phyloP scores from a whole-genome alignment of 2,797 vertebrate genomes.

The Leptoclinus maculatus region DNA sequence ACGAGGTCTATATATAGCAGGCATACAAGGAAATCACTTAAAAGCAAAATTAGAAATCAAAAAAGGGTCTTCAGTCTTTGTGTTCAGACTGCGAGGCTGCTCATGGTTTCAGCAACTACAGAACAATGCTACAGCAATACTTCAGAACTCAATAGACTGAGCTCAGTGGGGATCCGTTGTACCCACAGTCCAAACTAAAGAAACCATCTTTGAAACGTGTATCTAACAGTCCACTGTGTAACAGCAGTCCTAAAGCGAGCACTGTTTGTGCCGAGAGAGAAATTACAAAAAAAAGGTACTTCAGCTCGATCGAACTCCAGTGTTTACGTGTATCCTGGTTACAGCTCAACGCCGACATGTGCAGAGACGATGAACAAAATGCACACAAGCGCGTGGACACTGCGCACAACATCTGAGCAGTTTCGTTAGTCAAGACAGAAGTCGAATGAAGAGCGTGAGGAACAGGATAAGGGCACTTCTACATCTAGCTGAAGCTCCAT shows the following conservation, averaged over 20 bases:
- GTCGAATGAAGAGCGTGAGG: constrained; percentile 64
- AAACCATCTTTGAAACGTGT: constrained; percentile 41
- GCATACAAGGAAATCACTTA: constrained; percentile 68
- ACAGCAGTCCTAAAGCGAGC: constrained; percentile 75
- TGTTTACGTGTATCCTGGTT: constrained; percentile 66
- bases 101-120: constrained; percentile 58
- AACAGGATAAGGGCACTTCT: constrained; percentile 86
- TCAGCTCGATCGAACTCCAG: constrained; percentile 77
- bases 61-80: constrained; percentile 60
- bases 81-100: constrained; percentile 42
- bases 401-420: constrained; percentile 30
- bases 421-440: constrained; percentile 25
- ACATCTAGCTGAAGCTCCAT: constrained; percentile 77
- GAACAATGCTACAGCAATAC: constrained; percentile 73
- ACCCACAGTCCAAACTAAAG: constrained; percentile 40
- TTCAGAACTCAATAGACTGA: constrained; percentile 51
- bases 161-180: constrained; percentile 33
- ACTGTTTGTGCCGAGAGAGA: constrained; percentile 54
- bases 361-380: constrained; percentile 38
- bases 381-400: constrained; percentile 36
- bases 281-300: constrained; percentile 76
- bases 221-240: constrained; percentile 79
- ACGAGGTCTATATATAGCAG: constrained; percentile 61
- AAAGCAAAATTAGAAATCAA: constrained; percentile 72
- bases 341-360: constrained; percentile 41